Conservation (phyloP, 2,113 vertebrate genomes). For the Spea multiplicata region DNA sequence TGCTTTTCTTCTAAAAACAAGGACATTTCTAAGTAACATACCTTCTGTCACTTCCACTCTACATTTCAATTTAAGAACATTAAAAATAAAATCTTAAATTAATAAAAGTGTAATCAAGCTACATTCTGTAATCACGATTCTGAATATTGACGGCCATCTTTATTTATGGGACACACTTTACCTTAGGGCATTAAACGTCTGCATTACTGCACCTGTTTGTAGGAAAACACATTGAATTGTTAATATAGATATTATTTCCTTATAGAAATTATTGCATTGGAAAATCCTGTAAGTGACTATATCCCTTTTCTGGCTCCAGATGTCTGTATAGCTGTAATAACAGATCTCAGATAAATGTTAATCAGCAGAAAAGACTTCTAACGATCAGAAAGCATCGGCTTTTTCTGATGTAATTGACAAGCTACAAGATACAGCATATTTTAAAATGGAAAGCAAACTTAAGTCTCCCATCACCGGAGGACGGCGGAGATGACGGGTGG, state of each 20-base stretch:
- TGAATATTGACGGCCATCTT: no score
- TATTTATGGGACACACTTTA: no score
- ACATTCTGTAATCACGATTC: no score
- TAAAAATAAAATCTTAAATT: no score
- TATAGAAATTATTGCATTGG: conserved; percentile 13
- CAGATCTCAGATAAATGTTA: conserved; percentile 32
- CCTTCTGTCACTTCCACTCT: no score
- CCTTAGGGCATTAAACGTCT: no score
- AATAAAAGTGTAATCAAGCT: no score
- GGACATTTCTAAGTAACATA: no score
- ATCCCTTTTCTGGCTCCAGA: not conserved
- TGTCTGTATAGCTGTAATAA: conserved; percentile 34
- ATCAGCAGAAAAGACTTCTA: conserved; percentile 46
- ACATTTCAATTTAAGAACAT: no score
- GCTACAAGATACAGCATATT: conserved; percentile 39
- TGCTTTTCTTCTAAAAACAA: no score
- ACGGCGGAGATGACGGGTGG: conserved; percentile 13
- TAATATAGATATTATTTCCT: conserved; percentile 5
- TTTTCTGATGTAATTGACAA: conserved; percentile 44
- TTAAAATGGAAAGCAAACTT: conserved; percentile 48
- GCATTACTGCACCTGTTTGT: no score
- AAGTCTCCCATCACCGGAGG: conserved; percentile 29
- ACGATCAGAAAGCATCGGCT: conserved; percentile 36
- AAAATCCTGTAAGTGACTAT: conserved; percentile 4
- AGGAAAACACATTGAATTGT: no score